Conservation (phyloP, 1,140 invertebrate genomes). For the Saccostrea echinata region DNA sequence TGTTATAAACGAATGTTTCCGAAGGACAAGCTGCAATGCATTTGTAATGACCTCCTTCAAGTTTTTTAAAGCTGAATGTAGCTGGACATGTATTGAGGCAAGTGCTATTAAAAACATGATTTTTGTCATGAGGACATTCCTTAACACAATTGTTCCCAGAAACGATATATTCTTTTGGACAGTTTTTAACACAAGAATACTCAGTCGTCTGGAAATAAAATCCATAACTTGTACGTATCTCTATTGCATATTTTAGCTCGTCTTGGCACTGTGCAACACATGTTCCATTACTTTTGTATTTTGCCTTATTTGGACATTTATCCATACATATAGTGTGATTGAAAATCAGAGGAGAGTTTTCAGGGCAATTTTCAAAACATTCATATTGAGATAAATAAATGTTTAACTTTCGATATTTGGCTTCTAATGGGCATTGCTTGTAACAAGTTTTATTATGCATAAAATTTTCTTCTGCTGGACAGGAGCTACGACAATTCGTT, state of each 20-base stretch:
- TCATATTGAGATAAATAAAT: neutral
- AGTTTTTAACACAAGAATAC: neutral
- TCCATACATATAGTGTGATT: neutral
- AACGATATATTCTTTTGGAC: neutral
- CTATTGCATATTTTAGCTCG: neutral
- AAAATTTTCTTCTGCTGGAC: neutral
- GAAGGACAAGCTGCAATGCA: neutral
- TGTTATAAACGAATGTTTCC: neutral
- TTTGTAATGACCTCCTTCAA: neutral
- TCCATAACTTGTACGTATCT: neutral
- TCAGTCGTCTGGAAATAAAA: neutral
- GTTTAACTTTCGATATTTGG: neutral
- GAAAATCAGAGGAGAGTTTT: neutral
- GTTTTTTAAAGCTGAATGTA: neutral
- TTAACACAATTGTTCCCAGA: neutral
- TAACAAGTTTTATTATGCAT: neutral
- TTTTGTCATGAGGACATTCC: neutral
- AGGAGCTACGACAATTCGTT: neutral
- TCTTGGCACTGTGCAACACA: neutral
- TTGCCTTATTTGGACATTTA: constrained; percentile 25
- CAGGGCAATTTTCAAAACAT: neutral
- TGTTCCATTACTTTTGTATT: neutral
- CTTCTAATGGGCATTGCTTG: neutral
- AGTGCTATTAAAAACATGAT: neutral
- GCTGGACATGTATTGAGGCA: neutral